A percentile compares a stretch with the other conserved stretches of the same genome.
Conservation (phyloP, 2,797 vertebrate genomes). For the Acrossocheilus wenchowensis region DNA sequence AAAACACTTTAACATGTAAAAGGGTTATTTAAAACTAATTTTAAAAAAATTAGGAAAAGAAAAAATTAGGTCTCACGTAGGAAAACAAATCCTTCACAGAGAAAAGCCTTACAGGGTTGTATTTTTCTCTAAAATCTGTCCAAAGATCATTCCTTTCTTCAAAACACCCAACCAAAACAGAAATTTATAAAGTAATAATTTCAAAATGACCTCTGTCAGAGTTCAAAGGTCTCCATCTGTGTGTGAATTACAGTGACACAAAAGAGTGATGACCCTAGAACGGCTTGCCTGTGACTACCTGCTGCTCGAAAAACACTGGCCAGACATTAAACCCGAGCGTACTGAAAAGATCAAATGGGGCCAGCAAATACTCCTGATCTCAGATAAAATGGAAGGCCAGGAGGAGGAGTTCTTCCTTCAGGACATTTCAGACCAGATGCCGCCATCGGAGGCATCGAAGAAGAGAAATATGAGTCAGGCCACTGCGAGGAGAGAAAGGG, state of each 20-base stretch:
- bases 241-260: conserved; percentile 85
- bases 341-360: conserved; percentile 93
- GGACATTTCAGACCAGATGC: conserved; percentile 45
- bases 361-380: conserved; percentile 86
- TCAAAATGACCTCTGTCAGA: conserved; percentile 89
- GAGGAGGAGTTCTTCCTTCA: conserved; percentile 46
- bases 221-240: conserved; percentile 97
- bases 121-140: conserved; percentile 54
- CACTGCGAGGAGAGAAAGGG: background rate
- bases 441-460: conserved; percentile 23
- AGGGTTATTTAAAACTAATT: background rate
- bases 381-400: conserved; percentile 78
- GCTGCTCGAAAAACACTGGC: conserved; percentile 98
- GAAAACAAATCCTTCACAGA: conserved; percentile 33
- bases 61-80: background rate
- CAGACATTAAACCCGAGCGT: conserved; percentile 90
- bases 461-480: conserved; percentile 20
- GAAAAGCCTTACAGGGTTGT: conserved; percentile 46
- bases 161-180: conserved; percentile 72
- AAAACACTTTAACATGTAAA: background rate
- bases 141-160: conserved; percentile 40
- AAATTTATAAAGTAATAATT: conserved; percentile 88
- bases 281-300: conserved; percentile 93
- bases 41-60: conserved; percentile 33
- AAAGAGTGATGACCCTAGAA: conserved; percentile 90